Conservation (phyloP, 2,113 vertebrate species). For the Rhagologus leucostigma region DNA sequence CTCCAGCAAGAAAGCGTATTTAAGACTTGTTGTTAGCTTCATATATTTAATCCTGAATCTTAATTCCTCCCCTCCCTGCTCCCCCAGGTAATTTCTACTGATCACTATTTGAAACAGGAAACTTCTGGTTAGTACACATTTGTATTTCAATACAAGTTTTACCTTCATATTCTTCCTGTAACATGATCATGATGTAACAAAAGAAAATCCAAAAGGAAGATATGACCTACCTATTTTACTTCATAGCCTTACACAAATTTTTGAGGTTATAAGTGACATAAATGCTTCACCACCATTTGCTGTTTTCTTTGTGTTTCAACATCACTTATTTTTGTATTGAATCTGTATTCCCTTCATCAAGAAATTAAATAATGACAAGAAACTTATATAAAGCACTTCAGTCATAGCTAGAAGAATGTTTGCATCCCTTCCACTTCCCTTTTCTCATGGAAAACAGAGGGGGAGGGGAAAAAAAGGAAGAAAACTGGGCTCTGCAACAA, state of each 20-base stretch:
- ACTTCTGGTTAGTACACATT: background rate
- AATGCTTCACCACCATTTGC: background rate
- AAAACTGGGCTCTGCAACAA: background rate
- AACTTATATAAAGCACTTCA: background rate
- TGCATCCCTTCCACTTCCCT: background rate
- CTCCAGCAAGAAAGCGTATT: background rate
- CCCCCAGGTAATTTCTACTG: background rate
- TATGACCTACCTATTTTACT: background rate
- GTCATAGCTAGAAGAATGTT: background rate
- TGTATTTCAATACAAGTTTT: background rate
- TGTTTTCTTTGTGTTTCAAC: background rate
- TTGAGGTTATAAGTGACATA: background rate
- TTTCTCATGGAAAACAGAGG: background rate
- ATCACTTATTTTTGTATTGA: background rate
- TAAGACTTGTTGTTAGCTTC: background rate
- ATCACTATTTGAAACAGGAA: background rate
- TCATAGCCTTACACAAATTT: background rate
- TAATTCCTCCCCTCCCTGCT: too few species aligned
- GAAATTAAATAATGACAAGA: background rate
- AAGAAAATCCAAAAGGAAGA: background rate
- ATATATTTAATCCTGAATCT: background rate
- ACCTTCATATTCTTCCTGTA: background rate
- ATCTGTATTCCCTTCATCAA: background rate
- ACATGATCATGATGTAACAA: background rate
- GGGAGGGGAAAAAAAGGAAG: background rate